phyloP scores from a whole-genome alignment of 2,113 vertebrate genomes.

The Synodontis membranacea region DNA sequence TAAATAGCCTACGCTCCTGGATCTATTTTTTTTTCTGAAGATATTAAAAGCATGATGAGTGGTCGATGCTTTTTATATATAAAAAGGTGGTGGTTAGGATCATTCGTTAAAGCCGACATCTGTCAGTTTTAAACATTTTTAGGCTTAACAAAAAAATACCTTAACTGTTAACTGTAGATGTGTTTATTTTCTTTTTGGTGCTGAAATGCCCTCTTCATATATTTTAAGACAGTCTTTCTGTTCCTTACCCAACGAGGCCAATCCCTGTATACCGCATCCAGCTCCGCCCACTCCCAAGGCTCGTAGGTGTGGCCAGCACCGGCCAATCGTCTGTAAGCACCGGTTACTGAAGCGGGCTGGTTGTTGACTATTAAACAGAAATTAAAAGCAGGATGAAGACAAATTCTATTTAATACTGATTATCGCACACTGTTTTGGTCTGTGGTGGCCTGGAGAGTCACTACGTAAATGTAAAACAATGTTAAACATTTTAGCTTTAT shows the following conservation, averaged over 20 bases:
- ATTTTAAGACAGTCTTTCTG: not conserved
- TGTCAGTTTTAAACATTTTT: not conserved
- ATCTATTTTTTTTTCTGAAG: too few species aligned
- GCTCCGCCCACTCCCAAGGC: constrained; percentile 93
- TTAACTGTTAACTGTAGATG: too few species aligned
- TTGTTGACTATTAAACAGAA: constrained; percentile 83
- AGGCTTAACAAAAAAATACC: too few species aligned
- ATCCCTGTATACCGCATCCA: constrained; percentile 92
- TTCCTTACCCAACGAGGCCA: constrained; percentile 87
- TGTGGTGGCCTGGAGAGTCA: not conserved
- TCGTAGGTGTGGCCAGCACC: constrained; percentile 95
- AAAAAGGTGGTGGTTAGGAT: not conserved
- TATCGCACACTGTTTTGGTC: not conserved
- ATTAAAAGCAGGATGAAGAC: not conserved
- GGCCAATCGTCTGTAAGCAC: constrained; percentile 96
- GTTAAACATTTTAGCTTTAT: not conserved
- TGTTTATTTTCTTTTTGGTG: not conserved
- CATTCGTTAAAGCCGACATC: not conserved
- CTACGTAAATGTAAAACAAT: not conserved
- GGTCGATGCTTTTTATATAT: not conserved
- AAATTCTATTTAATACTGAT: not conserved
- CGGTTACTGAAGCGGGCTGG: constrained; percentile 96
- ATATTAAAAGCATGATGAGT: not conserved
- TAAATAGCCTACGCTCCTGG: not conserved
- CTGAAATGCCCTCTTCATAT: not conserved